phyloP scores from a whole-genome alignment of 2,797 vertebrate genomes.

The Menidia menidia region DNA sequence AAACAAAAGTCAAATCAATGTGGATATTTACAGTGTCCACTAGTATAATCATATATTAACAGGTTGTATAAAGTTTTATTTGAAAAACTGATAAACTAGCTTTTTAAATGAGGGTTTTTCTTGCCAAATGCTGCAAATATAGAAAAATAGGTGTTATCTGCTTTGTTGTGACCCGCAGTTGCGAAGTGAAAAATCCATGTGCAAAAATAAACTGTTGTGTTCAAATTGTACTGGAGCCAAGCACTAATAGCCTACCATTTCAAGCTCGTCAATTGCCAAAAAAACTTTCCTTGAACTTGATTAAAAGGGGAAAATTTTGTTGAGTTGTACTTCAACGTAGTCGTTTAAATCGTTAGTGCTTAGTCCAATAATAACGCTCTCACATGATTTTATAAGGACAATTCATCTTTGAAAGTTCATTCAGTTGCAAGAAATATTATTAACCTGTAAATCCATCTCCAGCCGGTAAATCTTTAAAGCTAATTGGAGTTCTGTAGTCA shows the following conservation, averaged over 20 bases:
- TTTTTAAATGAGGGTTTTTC: too few species aligned
- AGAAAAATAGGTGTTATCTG: background rate
- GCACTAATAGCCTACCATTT: background rate
- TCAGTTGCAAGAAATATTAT: slow-evolving; percentile 4
- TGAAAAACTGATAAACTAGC: too few species aligned
- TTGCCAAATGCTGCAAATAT: background rate
- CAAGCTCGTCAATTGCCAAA: background rate
- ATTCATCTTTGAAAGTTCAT: slow-evolving; percentile 4
- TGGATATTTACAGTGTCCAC: too few species aligned
- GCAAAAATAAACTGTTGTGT: background rate
- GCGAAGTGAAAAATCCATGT: background rate
- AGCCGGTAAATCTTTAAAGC: slow-evolving; percentile 11
- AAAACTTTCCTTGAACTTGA: background rate
- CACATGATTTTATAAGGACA: slow-evolving; percentile 2
- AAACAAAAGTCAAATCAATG: too few species aligned
- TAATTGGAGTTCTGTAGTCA: background rate
- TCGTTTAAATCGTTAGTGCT: background rate
- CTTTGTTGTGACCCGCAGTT: background rate
- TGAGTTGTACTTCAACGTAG: background rate
- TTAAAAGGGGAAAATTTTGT: background rate
- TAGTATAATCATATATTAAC: too few species aligned
- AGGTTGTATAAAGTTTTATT: too few species aligned
- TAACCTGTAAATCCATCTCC: slow-evolving; percentile 9
- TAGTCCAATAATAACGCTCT: background rate
- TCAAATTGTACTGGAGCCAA: background rate